Percentiles rank a stretch among this genome's conserved stretches.
phyloP scores from a whole-genome alignment of 2,888 invertebrate species.

The Hirtodrosophila alboralis region DNA sequence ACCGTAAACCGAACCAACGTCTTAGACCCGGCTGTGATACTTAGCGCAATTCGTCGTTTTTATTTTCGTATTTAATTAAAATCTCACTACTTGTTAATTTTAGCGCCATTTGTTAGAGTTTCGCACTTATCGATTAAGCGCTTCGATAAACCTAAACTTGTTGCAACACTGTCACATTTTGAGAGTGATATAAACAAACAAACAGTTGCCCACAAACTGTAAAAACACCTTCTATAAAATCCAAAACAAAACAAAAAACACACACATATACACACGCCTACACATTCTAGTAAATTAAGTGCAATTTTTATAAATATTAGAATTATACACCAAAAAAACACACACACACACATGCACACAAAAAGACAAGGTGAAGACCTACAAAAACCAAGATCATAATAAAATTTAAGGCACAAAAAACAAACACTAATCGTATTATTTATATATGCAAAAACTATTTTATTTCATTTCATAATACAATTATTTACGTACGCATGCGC shows the following conservation, averaged over 20 bases:
- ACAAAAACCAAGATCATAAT: conserved; percentile 59
- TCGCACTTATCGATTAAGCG: conserved; percentile 35
- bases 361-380: conserved; percentile 76
- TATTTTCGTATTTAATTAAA: conserved; percentile 38
- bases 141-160: conserved; percentile 33
- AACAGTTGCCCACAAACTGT: conserved; percentile 32
- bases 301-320: conserved; percentile 70
- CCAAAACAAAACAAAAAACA: conserved; percentile 30
- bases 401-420: conserved; percentile 59
- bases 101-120: conserved; percentile 53
- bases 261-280: conserved; percentile 47
- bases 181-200: conserved; percentile 4
- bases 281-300: conserved; percentile 77
- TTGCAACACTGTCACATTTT: conserved; percentile 42
- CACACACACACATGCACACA: conserved; percentile 65
- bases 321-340: conserved; percentile 66
- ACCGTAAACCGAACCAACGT: conserved; percentile 73
- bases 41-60: conserved; percentile 78
- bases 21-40: conserved; percentile 85
- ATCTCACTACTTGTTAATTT: conserved; percentile 38
- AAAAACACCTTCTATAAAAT: conserved; percentile 43
- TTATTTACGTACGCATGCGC: conserved; percentile 73
- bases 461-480: conserved; percentile 78
- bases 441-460: conserved; percentile 74
- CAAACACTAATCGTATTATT: conserved; percentile 8